These are phyloP conservation scores for Drosophila hydei DNA, from an alignment of 1,140 invertebrate species.

Conservation along the genomic window DNA sequence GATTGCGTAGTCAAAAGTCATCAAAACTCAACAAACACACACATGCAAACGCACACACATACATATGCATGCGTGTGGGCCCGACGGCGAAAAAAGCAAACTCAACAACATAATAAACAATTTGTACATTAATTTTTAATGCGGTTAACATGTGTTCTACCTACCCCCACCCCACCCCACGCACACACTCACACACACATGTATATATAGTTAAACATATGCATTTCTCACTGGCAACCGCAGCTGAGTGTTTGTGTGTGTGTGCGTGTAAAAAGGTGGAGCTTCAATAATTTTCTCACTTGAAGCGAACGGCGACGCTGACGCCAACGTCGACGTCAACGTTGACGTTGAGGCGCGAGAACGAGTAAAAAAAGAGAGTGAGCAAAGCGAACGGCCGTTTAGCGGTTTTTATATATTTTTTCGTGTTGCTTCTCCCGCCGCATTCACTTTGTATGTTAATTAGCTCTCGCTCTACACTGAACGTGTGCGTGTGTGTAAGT, in stretches of 20 bases:
- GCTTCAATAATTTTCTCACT: conserved; percentile 78
- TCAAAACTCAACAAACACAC: conserved; percentile 41
- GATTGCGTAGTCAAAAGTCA: conserved; percentile 50
- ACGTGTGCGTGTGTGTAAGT: conserved; percentile 16
- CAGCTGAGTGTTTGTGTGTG: conserved; percentile 26
- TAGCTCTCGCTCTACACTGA: conserved; percentile 59
- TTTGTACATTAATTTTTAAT: conserved; percentile 82
- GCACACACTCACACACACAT: conserved; percentile 11
- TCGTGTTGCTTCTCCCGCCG: conserved; percentile 37
- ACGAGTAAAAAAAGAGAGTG: conserved; percentile 36
- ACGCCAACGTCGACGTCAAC: conserved; percentile 6
- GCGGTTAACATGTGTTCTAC: conserved; percentile 74
- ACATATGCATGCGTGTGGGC: conserved; percentile 38
- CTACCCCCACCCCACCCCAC: conserved; percentile 23
- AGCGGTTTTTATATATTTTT: conserved; percentile 27
- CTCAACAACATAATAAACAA: conserved; percentile 78
- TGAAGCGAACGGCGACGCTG: conserved; percentile 38
- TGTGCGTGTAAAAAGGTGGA: conserved; percentile 74
- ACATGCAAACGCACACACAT: conserved; percentile 5
- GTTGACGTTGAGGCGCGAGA: conserved; percentile 32
- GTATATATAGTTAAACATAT: background rate
- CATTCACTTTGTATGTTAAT: conserved; percentile 76
- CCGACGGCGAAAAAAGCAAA: conserved; percentile 48
- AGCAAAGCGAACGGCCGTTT: conserved; percentile 40
- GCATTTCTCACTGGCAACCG: conserved; percentile 21